These are phyloP conservation scores for Pao palembangensis DNA, from an alignment of 2,113 vertebrate genomes.

Conservation along the genomic window DNA sequence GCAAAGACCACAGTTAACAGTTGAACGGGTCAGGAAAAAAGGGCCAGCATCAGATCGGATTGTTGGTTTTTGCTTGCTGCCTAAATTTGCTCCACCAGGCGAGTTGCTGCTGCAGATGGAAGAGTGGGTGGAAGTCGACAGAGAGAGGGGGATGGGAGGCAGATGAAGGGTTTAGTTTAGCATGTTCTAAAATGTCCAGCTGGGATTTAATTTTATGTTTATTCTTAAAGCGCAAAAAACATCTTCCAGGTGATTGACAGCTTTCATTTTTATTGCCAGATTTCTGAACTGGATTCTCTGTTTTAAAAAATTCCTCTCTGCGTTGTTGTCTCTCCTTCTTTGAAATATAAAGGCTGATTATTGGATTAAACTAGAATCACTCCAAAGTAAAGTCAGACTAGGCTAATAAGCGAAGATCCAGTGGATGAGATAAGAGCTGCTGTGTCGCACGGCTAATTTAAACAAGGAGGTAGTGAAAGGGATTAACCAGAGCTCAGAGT, in stretches of 20 bases:
- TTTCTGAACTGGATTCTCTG: not conserved
- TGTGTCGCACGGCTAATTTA: slow-evolving; percentile 75
- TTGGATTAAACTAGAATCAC: slow-evolving; percentile 2
- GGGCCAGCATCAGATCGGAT: slow-evolving; percentile 71
- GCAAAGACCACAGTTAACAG: slow-evolving; percentile 80
- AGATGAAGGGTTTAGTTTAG: slow-evolving; percentile 24
- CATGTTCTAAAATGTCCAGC: slow-evolving; percentile 25
- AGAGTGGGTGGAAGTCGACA: slow-evolving; percentile 35
- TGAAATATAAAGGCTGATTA: not conserved
- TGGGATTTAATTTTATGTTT: slow-evolving; percentile 15
- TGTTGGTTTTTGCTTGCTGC: slow-evolving; percentile 75
- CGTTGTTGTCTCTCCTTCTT: not conserved
- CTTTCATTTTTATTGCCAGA: not conserved
- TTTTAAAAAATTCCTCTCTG: not conserved
- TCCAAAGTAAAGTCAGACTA: slow-evolving; percentile 1
- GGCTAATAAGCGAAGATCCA: slow-evolving; percentile 52
- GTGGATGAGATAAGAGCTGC: slow-evolving; percentile 48
- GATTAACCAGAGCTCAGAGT: slow-evolving; percentile 73
- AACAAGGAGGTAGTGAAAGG: slow-evolving; percentile 69
- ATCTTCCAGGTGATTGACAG: not conserved
- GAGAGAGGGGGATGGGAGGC: slow-evolving; percentile 12
- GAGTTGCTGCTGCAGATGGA: slow-evolving; percentile 62
- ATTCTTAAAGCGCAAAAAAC: slow-evolving; percentile 11
- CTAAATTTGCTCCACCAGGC: slow-evolving; percentile 74
- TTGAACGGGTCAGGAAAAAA: slow-evolving; percentile 79